These are phyloP conservation scores for Carassius gibelio DNA, from an alignment of 2,113 vertebrate genomes.

Conservation along the genomic window DNA sequence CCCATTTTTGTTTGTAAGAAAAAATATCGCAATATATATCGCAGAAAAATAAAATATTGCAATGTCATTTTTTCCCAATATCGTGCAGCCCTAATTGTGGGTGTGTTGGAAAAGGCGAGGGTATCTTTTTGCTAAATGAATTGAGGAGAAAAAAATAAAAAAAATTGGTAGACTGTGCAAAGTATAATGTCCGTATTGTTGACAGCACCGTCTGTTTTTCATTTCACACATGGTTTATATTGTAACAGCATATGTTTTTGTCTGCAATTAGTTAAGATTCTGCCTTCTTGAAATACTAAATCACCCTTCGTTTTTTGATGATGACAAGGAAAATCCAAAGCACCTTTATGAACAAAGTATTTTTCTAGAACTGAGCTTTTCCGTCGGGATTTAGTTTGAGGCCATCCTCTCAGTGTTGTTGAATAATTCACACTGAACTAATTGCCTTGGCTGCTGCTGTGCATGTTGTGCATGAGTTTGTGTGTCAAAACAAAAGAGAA, in stretches of 20 bases:
- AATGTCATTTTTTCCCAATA: too few species aligned
- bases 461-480: not conserved
- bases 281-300: conserved; percentile 19
- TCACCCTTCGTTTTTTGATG: conserved; percentile 1
- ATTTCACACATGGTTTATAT: not conserved
- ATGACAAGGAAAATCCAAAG: conserved; percentile 35
- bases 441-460: conserved; percentile 46
- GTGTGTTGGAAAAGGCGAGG: not conserved
- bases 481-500: not conserved
- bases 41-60: too few species aligned
- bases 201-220: not conserved
- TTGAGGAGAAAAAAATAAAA: not conserved
- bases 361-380: conserved; percentile 12
- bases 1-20: too few species aligned
- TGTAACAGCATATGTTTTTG: conserved; percentile 14
- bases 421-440: conserved; percentile 55
- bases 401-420: conserved; percentile 26
- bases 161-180: too few species aligned
- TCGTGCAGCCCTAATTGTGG: too few species aligned
- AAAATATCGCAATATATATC: too few species aligned
- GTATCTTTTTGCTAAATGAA: not conserved
- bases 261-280: not conserved
- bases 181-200: not conserved
- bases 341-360: not conserved
- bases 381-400: conserved; percentile 29